Evolutionary conservation across 2,888 invertebrate genomes (phyloP).

Genomic region (Brachylomia viminalis): DNA sequence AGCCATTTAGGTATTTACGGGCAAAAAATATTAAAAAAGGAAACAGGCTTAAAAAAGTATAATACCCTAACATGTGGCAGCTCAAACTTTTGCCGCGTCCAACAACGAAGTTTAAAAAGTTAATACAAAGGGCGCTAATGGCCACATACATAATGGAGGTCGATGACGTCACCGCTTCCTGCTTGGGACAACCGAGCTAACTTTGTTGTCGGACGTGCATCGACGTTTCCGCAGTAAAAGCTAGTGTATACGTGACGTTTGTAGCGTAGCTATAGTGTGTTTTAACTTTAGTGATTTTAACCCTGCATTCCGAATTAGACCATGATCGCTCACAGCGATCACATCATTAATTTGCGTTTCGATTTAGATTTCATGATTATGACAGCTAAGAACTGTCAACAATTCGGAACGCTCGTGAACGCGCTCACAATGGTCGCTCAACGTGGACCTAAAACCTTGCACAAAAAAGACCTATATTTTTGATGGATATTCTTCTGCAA

Average conservation of each 20-base stretch:
- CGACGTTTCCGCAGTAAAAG: constrained; percentile 61
- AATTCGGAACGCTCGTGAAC: too few relatives aligned
- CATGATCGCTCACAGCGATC: too few relatives aligned
- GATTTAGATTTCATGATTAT: too few relatives aligned
- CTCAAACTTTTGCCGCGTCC: constrained; percentile 40
- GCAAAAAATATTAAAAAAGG: constrained; percentile 4
- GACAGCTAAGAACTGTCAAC: too few relatives aligned
- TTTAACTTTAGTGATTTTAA: background rate
- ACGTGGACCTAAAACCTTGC: too few relatives aligned
- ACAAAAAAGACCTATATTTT: too few relatives aligned
- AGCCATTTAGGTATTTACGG: constrained; percentile 7
- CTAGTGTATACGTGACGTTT: constrained; percentile 4
- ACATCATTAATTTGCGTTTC: too few relatives aligned
- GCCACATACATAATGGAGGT: constrained; percentile 37
- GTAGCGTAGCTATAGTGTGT: constrained; percentile 14
- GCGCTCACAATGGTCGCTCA: too few relatives aligned
- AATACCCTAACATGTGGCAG: constrained; percentile 21
- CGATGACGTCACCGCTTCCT: constrained; percentile 62
- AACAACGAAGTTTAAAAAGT: constrained; percentile 50
- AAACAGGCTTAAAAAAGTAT: constrained; percentile 43
- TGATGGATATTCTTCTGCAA: too few relatives aligned
- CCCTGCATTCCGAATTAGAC: too few relatives aligned
- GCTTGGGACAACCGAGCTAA: constrained; percentile 59
- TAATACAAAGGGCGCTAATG: constrained; percentile 55
- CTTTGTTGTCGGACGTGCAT: constrained; percentile 64